phyloP scores from a whole-genome alignment of 2,888 invertebrate genomes.

The Lasiommata megera region DNA sequence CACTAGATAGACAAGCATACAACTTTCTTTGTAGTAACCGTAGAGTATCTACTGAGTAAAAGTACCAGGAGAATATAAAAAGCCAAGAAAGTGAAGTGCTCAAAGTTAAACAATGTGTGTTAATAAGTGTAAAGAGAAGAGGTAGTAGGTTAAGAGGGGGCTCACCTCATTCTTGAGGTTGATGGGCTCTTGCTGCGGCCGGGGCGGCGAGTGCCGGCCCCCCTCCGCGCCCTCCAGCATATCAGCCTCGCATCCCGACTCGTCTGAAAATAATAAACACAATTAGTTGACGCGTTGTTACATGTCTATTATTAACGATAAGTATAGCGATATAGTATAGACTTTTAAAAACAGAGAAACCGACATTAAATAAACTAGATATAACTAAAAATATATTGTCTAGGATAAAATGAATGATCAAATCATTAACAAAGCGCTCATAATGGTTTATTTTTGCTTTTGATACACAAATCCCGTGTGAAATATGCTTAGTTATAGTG shows the following conservation, averaged over 20 bases:
- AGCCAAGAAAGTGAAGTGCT: conserved; percentile 18
- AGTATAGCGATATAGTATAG: too few species aligned
- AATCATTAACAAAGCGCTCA: too few species aligned
- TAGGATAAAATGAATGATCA: too few species aligned
- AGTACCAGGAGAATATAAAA: conserved; percentile 14
- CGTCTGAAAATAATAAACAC: conserved; percentile 76
- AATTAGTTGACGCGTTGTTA: neutral
- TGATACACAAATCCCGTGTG: too few species aligned
- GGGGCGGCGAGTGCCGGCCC: conserved; percentile 82
- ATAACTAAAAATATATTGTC: too few species aligned
- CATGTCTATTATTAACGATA: too few species aligned
- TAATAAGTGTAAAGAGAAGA: conserved; percentile 38
- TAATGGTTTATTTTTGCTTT: too few species aligned
- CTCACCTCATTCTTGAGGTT: conserved; percentile 79
- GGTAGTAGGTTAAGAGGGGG: conserved; percentile 36
- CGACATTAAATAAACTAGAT: too few species aligned
- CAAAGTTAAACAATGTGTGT: conserved; percentile 35
- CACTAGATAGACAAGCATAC: neutral
- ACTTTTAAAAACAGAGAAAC: too few species aligned
- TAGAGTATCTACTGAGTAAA: neutral
- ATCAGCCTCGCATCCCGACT: conserved; percentile 92
- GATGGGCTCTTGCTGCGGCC: conserved; percentile 79
- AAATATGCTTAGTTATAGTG: too few species aligned
- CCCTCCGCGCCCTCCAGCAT: conserved; percentile 89
- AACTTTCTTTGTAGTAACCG: neutral